Base-by-base conservation (phyloP, 2,113 vertebrate genomes). In the Syngnathus typhle region DNA sequence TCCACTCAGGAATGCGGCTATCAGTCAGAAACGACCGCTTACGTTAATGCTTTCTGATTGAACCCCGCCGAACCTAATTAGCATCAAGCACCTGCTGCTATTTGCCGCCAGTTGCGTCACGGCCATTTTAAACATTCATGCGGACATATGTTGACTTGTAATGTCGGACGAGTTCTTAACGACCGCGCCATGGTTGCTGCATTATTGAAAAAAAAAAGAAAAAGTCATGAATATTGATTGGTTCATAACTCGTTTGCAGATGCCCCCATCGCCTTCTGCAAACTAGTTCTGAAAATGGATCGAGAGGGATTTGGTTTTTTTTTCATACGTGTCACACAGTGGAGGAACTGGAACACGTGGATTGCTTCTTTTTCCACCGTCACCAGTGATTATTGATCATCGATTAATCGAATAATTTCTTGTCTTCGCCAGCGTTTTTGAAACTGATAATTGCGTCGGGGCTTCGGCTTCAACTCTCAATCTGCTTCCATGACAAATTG, bases 171-270 rank as follows among this genome's bases (percentile, higher is more conserved):
- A 64, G 39, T 21, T 43, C 59, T 56, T 65, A 67, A 67, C 71
- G 47, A 73, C 55, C 19, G 9, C 58, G 64, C 27, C 8, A 15
- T 60, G 27, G 37, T 69, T 78, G 69, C 75, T 65, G 54, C 32
- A 46, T 79, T 69, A 73, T 78, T 71, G 21, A 16, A 54, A 27
- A 58, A 41, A 69, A n/a, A 54, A 49, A 7, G 27, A 43, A 69
- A 65, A 61, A 19, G 54, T 58, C 46, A 75, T 79, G 64, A 60
- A 76, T 83, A 80, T 82, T 70, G 51, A 75, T 67, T 72, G 5
- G 10, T 46, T 36, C 54, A 39, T 79, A 59, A 55, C 15, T 58
- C 61, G 55, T 68, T 67, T 81, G 63, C 32, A 68, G 62, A 65
- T 36, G 46, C 13, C 55, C 55, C 6, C 27, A 58, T 36, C 15